Evolutionary conservation across 2,888 invertebrate genomes (phyloP), one percentile per base, ranked within the genome.

Genomic region (Plagodis dolabraria): DNA sequence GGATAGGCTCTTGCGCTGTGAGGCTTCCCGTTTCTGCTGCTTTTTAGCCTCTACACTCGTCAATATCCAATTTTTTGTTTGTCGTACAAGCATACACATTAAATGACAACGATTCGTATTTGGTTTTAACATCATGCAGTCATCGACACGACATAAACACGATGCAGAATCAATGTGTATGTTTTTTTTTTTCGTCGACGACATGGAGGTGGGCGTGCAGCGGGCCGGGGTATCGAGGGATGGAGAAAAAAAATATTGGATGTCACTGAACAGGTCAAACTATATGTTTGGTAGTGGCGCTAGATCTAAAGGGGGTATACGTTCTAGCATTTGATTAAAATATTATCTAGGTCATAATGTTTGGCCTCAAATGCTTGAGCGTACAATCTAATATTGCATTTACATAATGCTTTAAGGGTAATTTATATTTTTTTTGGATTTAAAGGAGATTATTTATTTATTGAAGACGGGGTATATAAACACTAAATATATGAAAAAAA

Each of bases 41-140:
- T 97, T 97, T 97, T 97, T 98, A 95, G 97, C 97, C 95, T 98
- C 97, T 98, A 94, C 85, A 85, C 84, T 87, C 87, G 83, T 80
- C 77, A 81, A 78, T 71, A 61, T 82, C 79, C 80, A 72, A 79
- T 72, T 74, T 74, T 78, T 75, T 75, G 55, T 60, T 68, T 79
- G 78, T 75, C 70, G 43, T 43, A 43, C 44, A 87, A 85, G 86
- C 87, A 88, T 89, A 89, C 89, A 91, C 90, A 88, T 88, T 85
- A 81, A 65, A 87, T 84, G 77, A 85, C 83, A 85, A 80, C 77
- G 83, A 83, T 80, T 85, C 81, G 80, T 74, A 79, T 43, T 82
- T 82, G 87, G 82, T 86, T 85, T 84, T 79, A 82, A 89, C 91
- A 87, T 82, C 93, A 93, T 93, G 92, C 93, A 86, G 88, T 90